A percentile compares a stretch with the other conserved stretches of the same genome.
Conservation (phyloP, 2,888 invertebrate genomes). For the Alviniconcha strummeri region DNA sequence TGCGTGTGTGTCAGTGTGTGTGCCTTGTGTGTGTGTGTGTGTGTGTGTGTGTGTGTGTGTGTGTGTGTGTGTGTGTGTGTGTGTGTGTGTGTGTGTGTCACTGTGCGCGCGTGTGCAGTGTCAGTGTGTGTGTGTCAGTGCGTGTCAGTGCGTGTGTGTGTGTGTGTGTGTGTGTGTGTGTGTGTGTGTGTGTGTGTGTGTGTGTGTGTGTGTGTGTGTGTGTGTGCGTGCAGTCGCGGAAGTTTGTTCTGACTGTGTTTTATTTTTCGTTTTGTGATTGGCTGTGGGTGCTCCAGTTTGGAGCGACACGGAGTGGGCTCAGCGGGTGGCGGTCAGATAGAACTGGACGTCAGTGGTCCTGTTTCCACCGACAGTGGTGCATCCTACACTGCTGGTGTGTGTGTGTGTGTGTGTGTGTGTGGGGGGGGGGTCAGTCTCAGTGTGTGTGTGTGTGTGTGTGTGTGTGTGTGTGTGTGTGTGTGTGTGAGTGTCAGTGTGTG, state of each 20-base stretch:
- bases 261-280: too few relatives aligned
- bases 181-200: slow-evolving; percentile 6
- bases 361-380: too few relatives aligned
- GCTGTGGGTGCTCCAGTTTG: too few relatives aligned
- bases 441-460: background rate
- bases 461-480: background rate
- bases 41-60: slow-evolving; percentile 8
- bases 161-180: background rate
- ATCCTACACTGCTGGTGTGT: too few relatives aligned
- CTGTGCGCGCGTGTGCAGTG: background rate
- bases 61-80: slow-evolving; percentile 8
- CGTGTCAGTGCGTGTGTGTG: background rate
- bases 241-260: too few relatives aligned
- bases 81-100: slow-evolving; percentile 9
- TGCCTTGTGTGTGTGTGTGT: background rate
- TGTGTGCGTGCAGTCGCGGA: too few relatives aligned
- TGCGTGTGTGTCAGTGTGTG: background rate
- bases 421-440: too few relatives aligned
- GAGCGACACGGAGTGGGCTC: too few relatives aligned
- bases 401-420: too few relatives aligned
- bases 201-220: background rate
- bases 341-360: too few relatives aligned
- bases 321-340: too few relatives aligned
- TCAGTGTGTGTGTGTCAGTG: background rate
- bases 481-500: background rate